A percentile compares a stretch with the other conserved stretches of the same genome.
Evolutionary conservation across 2,113 vertebrate species (phyloP).

Genomic region (Oxyura jamaicensis): DNA sequence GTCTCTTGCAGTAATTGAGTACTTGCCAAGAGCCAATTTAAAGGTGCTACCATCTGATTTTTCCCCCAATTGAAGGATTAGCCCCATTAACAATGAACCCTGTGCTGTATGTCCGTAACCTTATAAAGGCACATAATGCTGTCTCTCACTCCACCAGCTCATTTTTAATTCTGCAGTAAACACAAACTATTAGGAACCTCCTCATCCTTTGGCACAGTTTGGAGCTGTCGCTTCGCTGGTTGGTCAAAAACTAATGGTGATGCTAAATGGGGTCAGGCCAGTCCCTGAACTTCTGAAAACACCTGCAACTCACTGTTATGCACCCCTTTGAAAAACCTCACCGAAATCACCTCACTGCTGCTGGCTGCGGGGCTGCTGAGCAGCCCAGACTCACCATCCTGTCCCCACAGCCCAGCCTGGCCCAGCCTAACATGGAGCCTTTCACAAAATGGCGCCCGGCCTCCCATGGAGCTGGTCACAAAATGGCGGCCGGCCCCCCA

Average conservation of each 20-base stretch:
- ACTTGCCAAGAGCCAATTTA: slow-evolving; percentile 27
- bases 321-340: background rate
- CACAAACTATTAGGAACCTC: background rate
- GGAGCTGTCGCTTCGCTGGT: background rate
- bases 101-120: background rate
- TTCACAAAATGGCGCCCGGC: too few relatives aligned
- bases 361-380: background rate
- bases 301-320: background rate
- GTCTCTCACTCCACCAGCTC: background rate
- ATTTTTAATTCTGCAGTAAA: background rate
- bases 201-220: background rate
- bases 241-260: background rate
- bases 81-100: slow-evolving; percentile 16
- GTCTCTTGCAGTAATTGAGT: slow-evolving; percentile 7
- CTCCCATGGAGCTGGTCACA: too few relatives aligned
- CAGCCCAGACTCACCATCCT: too few relatives aligned
- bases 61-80: background rate
- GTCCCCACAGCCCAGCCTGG: too few relatives aligned
- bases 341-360: background rate
- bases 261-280: background rate
- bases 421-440: too few relatives aligned
- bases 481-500: too few relatives aligned
- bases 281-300: background rate
- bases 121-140: background rate
- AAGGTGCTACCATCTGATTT: slow-evolving; percentile 8